phyloP scores from a whole-genome alignment of 1,140 invertebrate species.

The Babylonia areolata region DNA sequence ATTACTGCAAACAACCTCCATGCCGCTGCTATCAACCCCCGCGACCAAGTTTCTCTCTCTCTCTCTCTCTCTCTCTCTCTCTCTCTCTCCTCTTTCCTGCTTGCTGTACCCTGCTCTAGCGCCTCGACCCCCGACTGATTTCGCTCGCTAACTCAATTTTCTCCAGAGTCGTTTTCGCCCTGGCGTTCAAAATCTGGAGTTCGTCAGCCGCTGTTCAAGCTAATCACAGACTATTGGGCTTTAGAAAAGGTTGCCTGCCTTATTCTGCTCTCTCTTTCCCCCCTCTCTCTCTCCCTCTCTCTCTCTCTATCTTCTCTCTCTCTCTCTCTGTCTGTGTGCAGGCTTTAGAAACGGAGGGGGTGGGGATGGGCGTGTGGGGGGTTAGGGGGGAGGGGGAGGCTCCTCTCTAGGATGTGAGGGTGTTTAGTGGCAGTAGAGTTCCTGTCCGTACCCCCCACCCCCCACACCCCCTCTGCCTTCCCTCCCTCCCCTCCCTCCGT shows the following conservation, averaged over 20 bases:
- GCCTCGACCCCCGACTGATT: neutral
- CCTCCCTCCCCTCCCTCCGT: neutral
- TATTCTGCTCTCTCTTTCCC: neutral
- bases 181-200: slow-evolving; percentile 8
- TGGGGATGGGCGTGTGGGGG: no score
- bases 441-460: neutral
- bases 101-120: neutral
- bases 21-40: neutral
- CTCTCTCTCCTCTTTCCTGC: neutral
- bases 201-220: neutral
- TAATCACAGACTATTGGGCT: slow-evolving; percentile 9
- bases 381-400: no score
- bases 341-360: no score
- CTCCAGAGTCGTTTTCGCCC: neutral
- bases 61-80: neutral
- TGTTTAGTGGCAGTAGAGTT: no score
- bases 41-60: neutral
- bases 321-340: neutral
- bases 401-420: no score
- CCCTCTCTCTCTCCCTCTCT: neutral
- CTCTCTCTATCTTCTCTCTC: neutral
- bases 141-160: slow-evolving; percentile 3
- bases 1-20: neutral
- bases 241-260: slow-evolving; percentile 15
- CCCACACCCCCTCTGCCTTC: neutral